phyloP scores from a whole-genome alignment of 2,797 vertebrate genomes.

The Phrynocephalus forsythii region DNA sequence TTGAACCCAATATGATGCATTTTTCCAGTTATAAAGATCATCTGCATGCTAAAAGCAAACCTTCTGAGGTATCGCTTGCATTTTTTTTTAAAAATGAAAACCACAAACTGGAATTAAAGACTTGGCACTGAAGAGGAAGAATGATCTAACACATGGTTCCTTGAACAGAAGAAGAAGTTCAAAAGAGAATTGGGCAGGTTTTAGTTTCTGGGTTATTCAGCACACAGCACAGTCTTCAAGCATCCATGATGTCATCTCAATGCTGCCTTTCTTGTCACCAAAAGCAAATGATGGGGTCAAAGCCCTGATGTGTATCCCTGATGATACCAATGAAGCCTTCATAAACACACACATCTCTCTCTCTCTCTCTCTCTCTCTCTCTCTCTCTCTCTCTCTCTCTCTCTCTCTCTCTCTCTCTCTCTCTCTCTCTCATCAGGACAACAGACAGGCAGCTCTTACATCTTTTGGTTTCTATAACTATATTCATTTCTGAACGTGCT shows the following conservation, averaged over 20 bases:
- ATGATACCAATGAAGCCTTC: conserved; percentile 4
- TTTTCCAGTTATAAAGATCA: conserved; percentile 14
- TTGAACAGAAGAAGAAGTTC: conserved; percentile 25
- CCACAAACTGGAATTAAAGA: conserved; percentile 28
- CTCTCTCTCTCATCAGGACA: background rate
- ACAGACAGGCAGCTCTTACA: background rate
- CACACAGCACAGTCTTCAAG: background rate
- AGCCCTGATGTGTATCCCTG: background rate
- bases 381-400: too few relatives aligned
- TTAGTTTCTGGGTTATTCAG: conserved; percentile 26
- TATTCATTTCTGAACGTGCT: background rate
- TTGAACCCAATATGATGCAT: background rate
- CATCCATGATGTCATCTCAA: conserved; percentile 35
- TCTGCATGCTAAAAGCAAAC: conserved; percentile 3
- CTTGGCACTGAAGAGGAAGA: conserved; percentile 1
- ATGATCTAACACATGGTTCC: conserved; percentile 17
- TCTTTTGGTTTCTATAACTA: background rate
- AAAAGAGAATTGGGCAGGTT: conserved; percentile 17
- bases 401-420: too few relatives aligned
- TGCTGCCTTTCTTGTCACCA: conserved; percentile 1
- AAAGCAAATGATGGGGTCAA: background rate
- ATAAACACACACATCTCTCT: background rate
- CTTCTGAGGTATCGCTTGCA: conserved; percentile 33
- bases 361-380: too few relatives aligned
- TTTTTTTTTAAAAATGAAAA: conserved; percentile 23